Percentiles rank a stretch among this genome's conserved stretches.
Conservation (phyloP, 1,140 invertebrate species). For the Musca vetustissima region DNA sequence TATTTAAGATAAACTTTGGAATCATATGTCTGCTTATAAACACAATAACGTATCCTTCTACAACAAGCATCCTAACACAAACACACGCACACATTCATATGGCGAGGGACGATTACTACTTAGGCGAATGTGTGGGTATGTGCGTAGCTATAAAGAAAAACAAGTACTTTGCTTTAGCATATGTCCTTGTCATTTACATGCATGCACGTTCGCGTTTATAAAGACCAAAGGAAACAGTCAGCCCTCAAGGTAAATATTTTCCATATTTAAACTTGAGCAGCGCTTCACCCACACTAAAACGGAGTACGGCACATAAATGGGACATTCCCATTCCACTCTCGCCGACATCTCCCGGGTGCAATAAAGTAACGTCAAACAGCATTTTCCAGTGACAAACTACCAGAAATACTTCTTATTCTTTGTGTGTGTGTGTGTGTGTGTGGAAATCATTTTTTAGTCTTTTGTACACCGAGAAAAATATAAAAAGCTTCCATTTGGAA, state of each 20-base stretch:
- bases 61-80: background rate
- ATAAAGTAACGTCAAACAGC: constrained; percentile 23
- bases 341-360: constrained; percentile 5
- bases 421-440: background rate
- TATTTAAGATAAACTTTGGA: constrained; percentile 11
- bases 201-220: constrained; percentile 7
- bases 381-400: constrained; percentile 13
- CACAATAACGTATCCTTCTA: constrained; percentile 6
- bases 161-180: constrained; percentile 16
- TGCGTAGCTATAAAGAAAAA: background rate
- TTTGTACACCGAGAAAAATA: background rate
- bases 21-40: constrained; percentile 6
- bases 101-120: too few species aligned
- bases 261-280: background rate
- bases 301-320: background rate
- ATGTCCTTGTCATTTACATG: constrained; percentile 23
- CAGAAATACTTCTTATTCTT: constrained; percentile 3
- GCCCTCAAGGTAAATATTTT: constrained; percentile 15
- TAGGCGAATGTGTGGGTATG: too few species aligned
- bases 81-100: too few species aligned
- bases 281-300: background rate
- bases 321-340: background rate
- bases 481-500: too few species aligned
- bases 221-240: background rate
- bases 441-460: background rate